Evolutionary conservation across 2,888 invertebrate species (phyloP).

Genomic region (Liopterus haemorrhoidalis): DNA sequence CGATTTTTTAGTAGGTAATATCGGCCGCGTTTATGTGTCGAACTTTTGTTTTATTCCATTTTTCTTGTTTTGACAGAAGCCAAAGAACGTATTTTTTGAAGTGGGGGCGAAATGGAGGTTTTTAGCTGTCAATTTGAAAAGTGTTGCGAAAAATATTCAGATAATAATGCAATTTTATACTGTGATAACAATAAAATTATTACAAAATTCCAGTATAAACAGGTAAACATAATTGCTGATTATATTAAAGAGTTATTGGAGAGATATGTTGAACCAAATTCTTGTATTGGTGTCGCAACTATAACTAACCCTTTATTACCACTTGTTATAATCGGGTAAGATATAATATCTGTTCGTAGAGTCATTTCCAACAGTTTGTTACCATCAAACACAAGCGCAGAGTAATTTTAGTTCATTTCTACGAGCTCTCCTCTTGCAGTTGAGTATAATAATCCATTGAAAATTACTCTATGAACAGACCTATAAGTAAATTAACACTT

Average conservation of each 20-base stretch:
- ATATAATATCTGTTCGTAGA: no score
- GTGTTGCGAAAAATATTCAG: slow-evolving; percentile 17
- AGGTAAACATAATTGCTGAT: slow-evolving; percentile 15
- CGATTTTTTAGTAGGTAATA: no score
- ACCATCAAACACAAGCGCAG: no score
- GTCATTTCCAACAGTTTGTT: no score
- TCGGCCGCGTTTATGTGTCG: no score
- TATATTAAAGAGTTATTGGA: slow-evolving; percentile 19
- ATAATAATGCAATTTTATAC: slow-evolving; percentile 23
- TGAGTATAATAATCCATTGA: no score
- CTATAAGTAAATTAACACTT: background rate
- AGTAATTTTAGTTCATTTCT: no score
- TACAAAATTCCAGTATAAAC: slow-evolving; percentile 19
- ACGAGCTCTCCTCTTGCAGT: no score
- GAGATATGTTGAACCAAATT: slow-evolving; percentile 11
- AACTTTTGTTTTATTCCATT: no score
- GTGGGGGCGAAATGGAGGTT: slow-evolving; percentile 11
- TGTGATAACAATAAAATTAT: slow-evolving; percentile 12
- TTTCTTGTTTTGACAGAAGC: no score
- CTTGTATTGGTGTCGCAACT: slow-evolving; percentile 48
- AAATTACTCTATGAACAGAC: slow-evolving; percentile 4
- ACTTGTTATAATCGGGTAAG: slow-evolving; percentile 53
- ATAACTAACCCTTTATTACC: slow-evolving; percentile 51
- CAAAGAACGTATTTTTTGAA: no score
- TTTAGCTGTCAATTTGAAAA: slow-evolving; percentile 12